Conservation (phyloP, 2,797 vertebrate genomes). For the Falco biarmicus region DNA sequence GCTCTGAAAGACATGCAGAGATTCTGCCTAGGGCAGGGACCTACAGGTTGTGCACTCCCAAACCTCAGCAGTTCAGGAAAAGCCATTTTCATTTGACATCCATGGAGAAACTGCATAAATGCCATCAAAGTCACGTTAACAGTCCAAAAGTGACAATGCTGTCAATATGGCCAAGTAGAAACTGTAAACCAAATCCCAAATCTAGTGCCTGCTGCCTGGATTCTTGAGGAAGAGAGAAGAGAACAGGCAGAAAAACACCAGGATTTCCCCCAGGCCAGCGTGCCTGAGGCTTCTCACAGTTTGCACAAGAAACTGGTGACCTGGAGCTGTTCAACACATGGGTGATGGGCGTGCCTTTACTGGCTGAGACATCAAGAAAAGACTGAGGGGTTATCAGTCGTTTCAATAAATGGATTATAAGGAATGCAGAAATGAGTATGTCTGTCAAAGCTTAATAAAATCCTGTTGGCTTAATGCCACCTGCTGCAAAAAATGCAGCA, state of each 20-base stretch:
- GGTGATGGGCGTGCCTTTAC: background rate
- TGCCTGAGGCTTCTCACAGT: background rate
- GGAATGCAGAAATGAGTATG: background rate
- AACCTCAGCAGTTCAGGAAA: background rate
- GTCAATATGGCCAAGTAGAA: background rate
- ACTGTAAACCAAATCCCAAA: background rate
- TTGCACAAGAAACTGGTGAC: background rate
- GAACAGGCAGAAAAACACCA: background rate
- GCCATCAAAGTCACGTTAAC: background rate
- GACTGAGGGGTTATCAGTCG: background rate
- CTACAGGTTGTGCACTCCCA: background rate
- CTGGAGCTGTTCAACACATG: background rate
- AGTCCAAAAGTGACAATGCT: fast-evolving
- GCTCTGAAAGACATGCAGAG: background rate
- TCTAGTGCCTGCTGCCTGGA: background rate
- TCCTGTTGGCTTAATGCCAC: slow-evolving; percentile 17
- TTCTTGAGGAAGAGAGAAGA: background rate
- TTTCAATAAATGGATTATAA: background rate
- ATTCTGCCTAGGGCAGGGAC: background rate
- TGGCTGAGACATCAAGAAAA: background rate
- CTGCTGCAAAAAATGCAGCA: slow-evolving; percentile 7
- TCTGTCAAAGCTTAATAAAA: background rate
- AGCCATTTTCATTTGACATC: background rate
- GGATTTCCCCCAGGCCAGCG: background rate
- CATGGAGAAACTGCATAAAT: background rate